Conservation (phyloP, 1,140 invertebrate species). For the Philaenus spumarius region DNA sequence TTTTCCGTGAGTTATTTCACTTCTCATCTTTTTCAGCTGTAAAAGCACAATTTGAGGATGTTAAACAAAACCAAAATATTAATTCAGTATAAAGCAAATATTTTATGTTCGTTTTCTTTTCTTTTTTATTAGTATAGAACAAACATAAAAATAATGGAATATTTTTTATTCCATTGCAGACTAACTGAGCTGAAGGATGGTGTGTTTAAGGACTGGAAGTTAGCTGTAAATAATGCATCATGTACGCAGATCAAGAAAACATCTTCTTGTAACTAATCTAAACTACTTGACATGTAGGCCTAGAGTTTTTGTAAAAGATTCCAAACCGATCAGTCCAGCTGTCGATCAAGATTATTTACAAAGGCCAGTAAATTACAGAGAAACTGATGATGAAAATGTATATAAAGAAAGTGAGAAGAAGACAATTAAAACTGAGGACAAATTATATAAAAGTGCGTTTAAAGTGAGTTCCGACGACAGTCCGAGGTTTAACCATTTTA, state of each 20-base stretch:
- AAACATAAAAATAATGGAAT: no score
- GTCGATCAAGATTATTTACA: neutral
- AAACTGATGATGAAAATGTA: neutral
- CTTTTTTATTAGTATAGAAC: no score
- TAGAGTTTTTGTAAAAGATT: neutral
- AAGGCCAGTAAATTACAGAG: neutral
- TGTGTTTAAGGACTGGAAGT: neutral
- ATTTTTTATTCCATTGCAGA: conserved; percentile 17
- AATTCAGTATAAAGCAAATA: no score
- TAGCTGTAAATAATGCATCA: neutral
- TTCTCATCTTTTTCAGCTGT: no score
- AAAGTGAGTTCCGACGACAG: neutral
- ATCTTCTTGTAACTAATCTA: neutral
- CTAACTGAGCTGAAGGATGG: neutral
- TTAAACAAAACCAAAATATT: no score
- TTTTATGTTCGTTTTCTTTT: no score
- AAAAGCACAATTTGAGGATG: no score
- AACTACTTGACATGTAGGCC: neutral
- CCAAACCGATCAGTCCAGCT: neutral
- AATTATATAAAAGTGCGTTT: conserved; percentile 2
- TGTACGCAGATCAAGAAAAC: neutral
- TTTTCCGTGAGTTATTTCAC: no score
- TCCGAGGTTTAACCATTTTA: conserved; percentile 50
- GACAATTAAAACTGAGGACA: neutral
- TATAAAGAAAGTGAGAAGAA: neutral